Percentiles rank a stretch among this genome's conserved stretches.
Evolutionary conservation across 2,113 vertebrate species (phyloP).

Genomic region (Coturnix japonica): DNA sequence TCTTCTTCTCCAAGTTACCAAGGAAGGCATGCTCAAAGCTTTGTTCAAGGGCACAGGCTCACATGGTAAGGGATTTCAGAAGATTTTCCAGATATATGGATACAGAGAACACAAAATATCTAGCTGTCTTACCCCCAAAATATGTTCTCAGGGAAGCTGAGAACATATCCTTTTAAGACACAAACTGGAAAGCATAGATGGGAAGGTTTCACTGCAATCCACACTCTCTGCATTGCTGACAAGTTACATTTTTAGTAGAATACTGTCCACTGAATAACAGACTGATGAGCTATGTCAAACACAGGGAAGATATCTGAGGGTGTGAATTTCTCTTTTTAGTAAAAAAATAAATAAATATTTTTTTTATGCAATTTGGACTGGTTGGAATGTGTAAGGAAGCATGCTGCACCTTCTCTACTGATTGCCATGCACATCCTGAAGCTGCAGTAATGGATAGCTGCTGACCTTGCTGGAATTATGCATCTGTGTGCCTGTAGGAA

Average conservation of each 20-base stretch:
- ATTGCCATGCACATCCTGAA: background rate
- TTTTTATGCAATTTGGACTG: background rate
- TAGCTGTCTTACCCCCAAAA: background rate
- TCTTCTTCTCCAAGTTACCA: constrained; percentile 6
- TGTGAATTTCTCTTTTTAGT: background rate
- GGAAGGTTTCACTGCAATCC: background rate
- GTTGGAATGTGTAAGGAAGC: background rate
- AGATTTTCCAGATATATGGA: constrained; percentile 27
- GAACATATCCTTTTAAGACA: background rate
- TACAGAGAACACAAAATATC: background rate
- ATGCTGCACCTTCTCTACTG: background rate
- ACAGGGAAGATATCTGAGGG: background rate
- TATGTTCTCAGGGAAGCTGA: background rate
- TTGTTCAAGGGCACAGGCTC: constrained; percentile 39
- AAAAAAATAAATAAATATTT: background rate
- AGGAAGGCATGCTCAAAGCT: background rate
- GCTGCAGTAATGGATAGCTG: accelerated
- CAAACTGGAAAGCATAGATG: background rate
- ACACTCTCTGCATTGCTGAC: background rate
- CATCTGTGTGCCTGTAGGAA: background rate
- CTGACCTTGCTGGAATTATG: accelerated
- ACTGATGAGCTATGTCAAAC: background rate
- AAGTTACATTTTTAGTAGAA: background rate
- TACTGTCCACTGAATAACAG: background rate
- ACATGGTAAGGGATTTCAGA: constrained; percentile 39